phyloP scores from a whole-genome alignment of 1,140 invertebrate genomes.

The Batillaria attramentaria region DNA sequence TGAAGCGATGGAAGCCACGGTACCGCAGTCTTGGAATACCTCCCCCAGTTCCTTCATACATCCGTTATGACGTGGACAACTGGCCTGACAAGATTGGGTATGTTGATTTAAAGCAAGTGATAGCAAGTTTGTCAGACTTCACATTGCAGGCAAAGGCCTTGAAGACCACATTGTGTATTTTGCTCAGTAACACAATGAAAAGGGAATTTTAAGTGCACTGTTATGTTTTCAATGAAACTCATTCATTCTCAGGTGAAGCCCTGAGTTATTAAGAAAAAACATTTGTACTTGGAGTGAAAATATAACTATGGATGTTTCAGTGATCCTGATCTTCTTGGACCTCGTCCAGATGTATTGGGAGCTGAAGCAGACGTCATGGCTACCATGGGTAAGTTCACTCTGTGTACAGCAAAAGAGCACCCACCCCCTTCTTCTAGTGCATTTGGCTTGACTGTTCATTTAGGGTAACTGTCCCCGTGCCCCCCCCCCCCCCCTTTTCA shows the following conservation, averaged over 20 bases:
- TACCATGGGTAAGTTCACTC: conserved; percentile 44
- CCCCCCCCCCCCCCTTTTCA: no score
- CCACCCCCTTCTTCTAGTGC: no score
- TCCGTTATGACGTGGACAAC: conserved; percentile 62
- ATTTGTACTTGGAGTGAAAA: no score
- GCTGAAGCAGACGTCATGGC: conserved; percentile 48
- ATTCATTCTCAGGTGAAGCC: no score
- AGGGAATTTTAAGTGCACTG: background rate
- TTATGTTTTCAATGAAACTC: background rate
- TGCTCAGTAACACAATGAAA: background rate
- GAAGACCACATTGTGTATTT: no score
- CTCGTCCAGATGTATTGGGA: conserved; percentile 39
- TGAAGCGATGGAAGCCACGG: conserved; percentile 68
- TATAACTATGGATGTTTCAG: no score
- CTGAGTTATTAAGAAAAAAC: no score
- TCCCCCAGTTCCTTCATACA: conserved; percentile 61
- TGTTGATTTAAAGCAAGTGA: background rate
- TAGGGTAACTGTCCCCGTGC: no score
- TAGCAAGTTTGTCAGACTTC: no score
- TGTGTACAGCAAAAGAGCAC: no score
- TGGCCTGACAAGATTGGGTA: conserved; percentile 54
- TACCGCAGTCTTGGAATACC: conserved; percentile 65
- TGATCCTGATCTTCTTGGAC: conserved; percentile 37
- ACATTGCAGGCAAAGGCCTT: no score
- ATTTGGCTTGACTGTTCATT: no score